Evolutionary conservation across 1,140 invertebrate genomes (phyloP).

Genomic region (Macrotrachela quadricornifera): DNA sequence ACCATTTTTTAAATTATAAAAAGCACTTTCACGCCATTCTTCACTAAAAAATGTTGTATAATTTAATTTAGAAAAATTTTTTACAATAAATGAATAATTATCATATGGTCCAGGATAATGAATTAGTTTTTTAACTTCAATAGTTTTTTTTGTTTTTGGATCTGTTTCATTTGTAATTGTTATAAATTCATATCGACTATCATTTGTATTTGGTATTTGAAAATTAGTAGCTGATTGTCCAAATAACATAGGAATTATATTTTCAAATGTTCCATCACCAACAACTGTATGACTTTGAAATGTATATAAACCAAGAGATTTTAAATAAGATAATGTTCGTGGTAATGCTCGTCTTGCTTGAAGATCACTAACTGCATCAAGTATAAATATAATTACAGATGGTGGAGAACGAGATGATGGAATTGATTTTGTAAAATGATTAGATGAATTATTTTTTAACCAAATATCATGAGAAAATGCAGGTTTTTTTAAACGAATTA

Average conservation of each 20-base stretch:
- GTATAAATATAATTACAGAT: slow-evolving; percentile 1
- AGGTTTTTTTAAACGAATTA: neutral
- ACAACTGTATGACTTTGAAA: slow-evolving; percentile 1
- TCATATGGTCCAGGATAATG: too few relatives aligned
- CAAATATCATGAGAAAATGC: neutral
- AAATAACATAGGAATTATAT: slow-evolving; percentile 3
- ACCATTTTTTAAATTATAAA: slow-evolving; percentile 14
- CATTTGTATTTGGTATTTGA: neutral
- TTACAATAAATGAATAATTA: too few relatives aligned
- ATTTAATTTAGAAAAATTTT: neutral
- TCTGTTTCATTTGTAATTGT: neutral
- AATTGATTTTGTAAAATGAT: neutral
- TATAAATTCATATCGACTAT: neutral
- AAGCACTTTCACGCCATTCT: slow-evolving; percentile 10
- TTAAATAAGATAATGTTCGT: slow-evolving; percentile 2
- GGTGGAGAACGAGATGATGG: too few relatives aligned
- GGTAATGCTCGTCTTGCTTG: neutral
- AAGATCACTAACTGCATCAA: neutral
- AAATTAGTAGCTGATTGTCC: neutral
- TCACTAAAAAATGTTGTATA: slow-evolving; percentile 2
- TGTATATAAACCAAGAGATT: neutral
- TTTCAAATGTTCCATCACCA: slow-evolving; percentile 7
- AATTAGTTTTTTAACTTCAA: too few relatives aligned
- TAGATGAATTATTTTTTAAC: neutral
- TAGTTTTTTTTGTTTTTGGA: too few relatives aligned